Evolutionary conservation across 2,113 vertebrate genomes (phyloP).

Genomic region (Spea multiplicata): DNA sequence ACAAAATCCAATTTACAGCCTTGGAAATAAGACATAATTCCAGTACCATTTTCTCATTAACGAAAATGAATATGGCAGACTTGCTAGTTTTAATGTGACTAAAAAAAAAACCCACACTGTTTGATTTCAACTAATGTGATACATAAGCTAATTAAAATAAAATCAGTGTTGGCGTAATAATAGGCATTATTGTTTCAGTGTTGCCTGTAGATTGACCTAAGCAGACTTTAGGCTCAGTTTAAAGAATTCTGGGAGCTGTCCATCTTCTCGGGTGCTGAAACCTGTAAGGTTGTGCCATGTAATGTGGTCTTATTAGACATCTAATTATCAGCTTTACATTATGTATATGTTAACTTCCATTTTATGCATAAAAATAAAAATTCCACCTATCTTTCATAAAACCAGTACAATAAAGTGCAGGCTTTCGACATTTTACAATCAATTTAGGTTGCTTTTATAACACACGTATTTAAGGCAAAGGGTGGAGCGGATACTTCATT

Average conservation of each 20-base stretch:
- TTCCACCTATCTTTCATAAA: no score
- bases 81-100: neutral
- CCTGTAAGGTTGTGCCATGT: neutral
- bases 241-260: conserved; percentile 13
- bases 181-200: neutral
- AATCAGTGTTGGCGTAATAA: conserved; percentile 15
- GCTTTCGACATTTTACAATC: no score
- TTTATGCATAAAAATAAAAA: no score
- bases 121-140: conserved; percentile 3
- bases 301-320: no score
- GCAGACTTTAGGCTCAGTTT: neutral
- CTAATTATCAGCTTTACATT: no score
- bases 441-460: no score
- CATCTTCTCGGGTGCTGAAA: conserved; percentile 16
- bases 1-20: neutral
- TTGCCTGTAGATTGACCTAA: neutral
- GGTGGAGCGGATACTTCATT: no score
- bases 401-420: no score
- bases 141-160: neutral
- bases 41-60: neutral
- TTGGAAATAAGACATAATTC: conserved; percentile 18
- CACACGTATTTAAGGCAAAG: no score
- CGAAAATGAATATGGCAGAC: neutral
- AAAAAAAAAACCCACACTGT: neutral
- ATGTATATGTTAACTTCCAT: no score